Evolutionary conservation across 1,140 invertebrate species (phyloP).

Genomic region (Achroia grisella): DNA sequence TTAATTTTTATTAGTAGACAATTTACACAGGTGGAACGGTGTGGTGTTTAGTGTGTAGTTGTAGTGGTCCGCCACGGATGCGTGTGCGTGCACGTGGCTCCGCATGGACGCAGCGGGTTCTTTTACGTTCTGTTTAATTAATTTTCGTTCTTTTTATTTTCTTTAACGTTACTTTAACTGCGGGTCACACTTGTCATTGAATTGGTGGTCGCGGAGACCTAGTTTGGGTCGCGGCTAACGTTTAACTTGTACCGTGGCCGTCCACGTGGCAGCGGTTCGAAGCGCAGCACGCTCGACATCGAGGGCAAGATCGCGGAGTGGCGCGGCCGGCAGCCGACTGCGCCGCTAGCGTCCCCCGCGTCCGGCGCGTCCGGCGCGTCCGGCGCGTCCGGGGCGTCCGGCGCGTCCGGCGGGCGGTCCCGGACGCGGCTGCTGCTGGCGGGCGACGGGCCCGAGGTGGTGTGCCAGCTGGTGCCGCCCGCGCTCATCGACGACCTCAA

Average conservation of each 20-base stretch:
- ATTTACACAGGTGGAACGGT: no score
- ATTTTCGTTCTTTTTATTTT: no score
- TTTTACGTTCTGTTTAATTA: constrained; percentile 4
- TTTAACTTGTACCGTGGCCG: no score
- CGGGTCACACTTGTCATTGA: no score
- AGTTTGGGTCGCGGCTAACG: no score
- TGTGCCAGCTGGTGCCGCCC: constrained; percentile 42
- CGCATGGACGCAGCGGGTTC: constrained; percentile 2
- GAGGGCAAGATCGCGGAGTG: constrained; percentile 65
- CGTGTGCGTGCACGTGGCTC: neutral
- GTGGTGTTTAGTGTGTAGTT: no score
- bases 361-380: constrained; percentile 5
- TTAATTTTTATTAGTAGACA: no score
- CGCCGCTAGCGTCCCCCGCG: constrained; percentile 4
- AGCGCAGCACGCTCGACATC: constrained; percentile 66
- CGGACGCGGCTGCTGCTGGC: constrained; percentile 35
- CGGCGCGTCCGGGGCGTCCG: constrained; percentile 4
- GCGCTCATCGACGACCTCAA: constrained; percentile 60
- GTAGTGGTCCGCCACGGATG: no score
- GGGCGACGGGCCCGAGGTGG: constrained; percentile 42
- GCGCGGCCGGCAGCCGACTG: constrained; percentile 29
- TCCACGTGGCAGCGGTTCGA: constrained; percentile 52
- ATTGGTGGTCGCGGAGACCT: no score
- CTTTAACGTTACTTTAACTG: no score
- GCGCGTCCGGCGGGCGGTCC: constrained; percentile 4